Conservation (phyloP, 2,113 vertebrate species). For the Pontoporia blainvillei region DNA sequence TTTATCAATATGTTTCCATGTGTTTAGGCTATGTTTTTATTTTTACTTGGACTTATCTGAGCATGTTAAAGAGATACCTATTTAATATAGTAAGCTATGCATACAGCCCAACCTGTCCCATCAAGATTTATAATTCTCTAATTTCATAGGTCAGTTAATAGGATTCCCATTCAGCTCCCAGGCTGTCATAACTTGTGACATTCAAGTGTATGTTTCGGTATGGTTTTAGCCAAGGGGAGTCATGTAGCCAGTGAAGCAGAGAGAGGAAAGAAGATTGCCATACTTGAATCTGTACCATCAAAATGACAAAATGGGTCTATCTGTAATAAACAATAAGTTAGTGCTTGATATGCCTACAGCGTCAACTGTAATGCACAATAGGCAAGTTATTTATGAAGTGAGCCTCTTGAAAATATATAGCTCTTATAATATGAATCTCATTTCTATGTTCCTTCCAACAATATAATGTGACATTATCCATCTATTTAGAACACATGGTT, state of each 20-base stretch:
- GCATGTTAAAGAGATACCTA: conserved; percentile 27
- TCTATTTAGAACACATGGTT: conserved; percentile 49
- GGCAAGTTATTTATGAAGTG: conserved; percentile 80
- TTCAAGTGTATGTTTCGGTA: conserved; percentile 56
- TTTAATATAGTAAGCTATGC: conserved; percentile 57
- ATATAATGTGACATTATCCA: conserved; percentile 68
- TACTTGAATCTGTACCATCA: conserved; percentile 73
- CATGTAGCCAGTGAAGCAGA: conserved; percentile 67
- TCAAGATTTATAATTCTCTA: conserved; percentile 71
- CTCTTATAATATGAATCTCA: conserved; percentile 68
- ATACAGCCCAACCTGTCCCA: conserved; percentile 25
- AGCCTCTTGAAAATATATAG: conserved; percentile 68
- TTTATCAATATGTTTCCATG: conserved; percentile 57
- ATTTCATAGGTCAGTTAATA: conserved; percentile 75
- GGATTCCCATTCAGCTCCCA: conserved; percentile 71
- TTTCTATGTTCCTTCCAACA: conserved; percentile 70
- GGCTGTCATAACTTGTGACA: conserved; percentile 72
- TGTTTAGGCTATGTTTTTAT: conserved; percentile 64
- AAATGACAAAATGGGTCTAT: conserved; percentile 72
- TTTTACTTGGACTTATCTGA: conserved; percentile 55
- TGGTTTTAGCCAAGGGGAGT: conserved; percentile 64
- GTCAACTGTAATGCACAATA: conserved; percentile 77
- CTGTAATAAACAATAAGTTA: conserved; percentile 74
- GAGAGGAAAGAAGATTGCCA: conserved; percentile 72
- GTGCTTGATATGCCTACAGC: conserved; percentile 70